Evolutionary conservation across 37 sponge, comb jelly and placozoan genomes (phyloP).

Genomic region (Agelas oroides): DNA sequence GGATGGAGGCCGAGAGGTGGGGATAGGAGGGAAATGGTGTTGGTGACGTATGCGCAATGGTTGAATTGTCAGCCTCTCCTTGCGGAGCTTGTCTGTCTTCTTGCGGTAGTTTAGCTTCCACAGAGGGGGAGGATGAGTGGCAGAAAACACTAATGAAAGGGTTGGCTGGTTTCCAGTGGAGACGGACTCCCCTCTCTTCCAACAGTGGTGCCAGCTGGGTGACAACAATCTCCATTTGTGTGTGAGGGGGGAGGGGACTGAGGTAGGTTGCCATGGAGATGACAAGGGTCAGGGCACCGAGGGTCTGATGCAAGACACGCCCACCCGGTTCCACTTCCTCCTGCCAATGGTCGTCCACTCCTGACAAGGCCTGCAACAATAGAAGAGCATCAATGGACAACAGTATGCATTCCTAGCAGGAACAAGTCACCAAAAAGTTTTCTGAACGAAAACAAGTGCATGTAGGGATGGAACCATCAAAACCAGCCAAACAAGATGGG

Average conservation of each 20-base stretch:
- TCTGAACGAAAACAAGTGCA: no score
- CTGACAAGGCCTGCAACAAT: constrained; percentile 57
- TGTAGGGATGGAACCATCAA: no score
- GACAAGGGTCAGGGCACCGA: constrained; percentile 55
- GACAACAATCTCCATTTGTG: constrained; percentile 21
- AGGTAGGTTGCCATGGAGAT: constrained; percentile 56
- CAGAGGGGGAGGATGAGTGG: background rate
- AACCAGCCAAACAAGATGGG: no score
- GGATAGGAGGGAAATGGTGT: background rate
- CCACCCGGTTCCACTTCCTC: background rate
- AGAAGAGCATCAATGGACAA: background rate
- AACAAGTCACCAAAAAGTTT: no score
- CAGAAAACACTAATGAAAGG: background rate
- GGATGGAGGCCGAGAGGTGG: constrained; percentile 2
- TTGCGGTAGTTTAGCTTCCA: no score
- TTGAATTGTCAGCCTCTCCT: no score
- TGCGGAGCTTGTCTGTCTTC: no score
- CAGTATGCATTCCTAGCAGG: no score
- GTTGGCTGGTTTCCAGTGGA: constrained; percentile 13
- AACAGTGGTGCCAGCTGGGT: constrained; percentile 28
- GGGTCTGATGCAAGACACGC: background rate
- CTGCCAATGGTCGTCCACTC: constrained; percentile 34
- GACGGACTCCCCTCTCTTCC: constrained; percentile 47
- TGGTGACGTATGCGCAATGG: no score
- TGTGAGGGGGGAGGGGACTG: constrained; percentile 37